Conservation (phyloP, 2,113 vertebrate species). For the Oncorhynchus nerka region DNA sequence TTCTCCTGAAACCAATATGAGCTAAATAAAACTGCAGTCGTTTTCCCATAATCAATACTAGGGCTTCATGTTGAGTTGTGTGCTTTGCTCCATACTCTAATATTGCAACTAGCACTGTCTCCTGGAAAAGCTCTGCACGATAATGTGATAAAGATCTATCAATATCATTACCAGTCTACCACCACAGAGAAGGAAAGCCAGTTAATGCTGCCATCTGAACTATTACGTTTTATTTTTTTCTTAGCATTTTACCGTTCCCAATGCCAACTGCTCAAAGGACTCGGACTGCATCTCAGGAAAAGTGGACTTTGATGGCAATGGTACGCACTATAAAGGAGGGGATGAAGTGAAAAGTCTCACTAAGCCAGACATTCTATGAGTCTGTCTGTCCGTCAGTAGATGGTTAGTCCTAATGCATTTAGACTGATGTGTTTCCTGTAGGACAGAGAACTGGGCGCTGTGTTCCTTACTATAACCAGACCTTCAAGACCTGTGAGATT, state of each 20-base stretch:
- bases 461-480: constrained; percentile 75
- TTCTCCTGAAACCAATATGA: background rate
- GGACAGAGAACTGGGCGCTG: constrained; percentile 83
- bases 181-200: background rate
- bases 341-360: background rate
- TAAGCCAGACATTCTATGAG: background rate
- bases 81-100: background rate
- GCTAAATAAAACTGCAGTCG: background rate
- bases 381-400: background rate
- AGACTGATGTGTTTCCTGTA: constrained; percentile 39
- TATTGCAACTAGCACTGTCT: background rate
- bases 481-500: constrained; percentile 84
- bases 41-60: background rate
- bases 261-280: constrained; percentile 73
- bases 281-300: constrained; percentile 75
- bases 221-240: constrained; percentile 15
- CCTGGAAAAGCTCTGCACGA: background rate
- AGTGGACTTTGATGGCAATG: constrained; percentile 78
- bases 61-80: background rate
- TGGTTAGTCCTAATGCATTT: background rate
- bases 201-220: background rate
- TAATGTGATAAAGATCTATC: constrained; percentile 5
- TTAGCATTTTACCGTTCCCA: constrained; percentile 71
- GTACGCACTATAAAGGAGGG: constrained; percentile 54
- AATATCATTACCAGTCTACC: background rate